Evolutionary conservation across 2,113 vertebrate species (phyloP).

Genomic region (Eurypyga helias): DNA sequence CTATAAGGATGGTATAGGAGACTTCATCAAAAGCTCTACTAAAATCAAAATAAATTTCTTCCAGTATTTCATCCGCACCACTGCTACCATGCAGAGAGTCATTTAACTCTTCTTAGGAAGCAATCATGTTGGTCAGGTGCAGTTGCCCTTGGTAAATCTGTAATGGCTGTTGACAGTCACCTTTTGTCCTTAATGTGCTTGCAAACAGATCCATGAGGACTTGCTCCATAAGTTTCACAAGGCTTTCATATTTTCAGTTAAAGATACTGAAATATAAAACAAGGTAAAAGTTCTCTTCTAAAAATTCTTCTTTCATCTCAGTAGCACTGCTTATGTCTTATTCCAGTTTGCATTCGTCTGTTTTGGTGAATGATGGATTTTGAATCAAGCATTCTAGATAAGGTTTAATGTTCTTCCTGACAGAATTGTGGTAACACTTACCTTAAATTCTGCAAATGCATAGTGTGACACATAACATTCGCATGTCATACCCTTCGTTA

Average conservation of each 20-base stretch:
- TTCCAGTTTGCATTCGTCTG: neutral
- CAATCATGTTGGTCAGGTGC: neutral
- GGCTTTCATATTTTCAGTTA: neutral
- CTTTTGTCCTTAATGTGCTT: neutral
- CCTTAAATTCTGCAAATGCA: neutral
- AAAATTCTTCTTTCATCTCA: neutral
- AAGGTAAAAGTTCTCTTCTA: neutral
- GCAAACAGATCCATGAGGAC: neutral
- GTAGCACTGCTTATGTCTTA: neutral
- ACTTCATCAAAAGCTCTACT: neutral
- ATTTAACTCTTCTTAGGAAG: neutral
- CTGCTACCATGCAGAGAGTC: neutral
- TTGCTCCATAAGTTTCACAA: neutral
- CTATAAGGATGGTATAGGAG: neutral
- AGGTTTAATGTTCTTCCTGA: neutral
- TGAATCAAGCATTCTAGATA: neutral
- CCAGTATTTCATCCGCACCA: neutral
- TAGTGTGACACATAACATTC: neutral
- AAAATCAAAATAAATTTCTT: neutral
- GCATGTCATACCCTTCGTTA: neutral
- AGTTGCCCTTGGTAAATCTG: neutral
- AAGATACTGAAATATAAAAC: neutral
- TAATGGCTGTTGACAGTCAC: neutral
- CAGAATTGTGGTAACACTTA: neutral
- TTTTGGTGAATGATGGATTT: neutral